phyloP scores from a whole-genome alignment of 2,797 vertebrate species.

The Tiaroga cobitis region DNA sequence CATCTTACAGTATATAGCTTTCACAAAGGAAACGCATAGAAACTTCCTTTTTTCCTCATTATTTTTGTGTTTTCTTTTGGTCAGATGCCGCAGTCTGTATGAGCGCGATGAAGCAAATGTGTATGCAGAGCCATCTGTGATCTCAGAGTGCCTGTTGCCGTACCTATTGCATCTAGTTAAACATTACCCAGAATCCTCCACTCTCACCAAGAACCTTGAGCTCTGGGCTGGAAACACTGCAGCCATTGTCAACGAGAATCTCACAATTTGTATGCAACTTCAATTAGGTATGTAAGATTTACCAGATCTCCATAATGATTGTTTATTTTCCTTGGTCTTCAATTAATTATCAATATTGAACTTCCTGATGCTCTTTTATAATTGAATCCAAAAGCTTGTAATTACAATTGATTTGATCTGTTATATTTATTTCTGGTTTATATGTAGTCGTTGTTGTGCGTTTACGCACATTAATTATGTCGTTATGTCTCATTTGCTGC shows the following conservation, averaged over 20 bases:
- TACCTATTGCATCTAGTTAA: constrained; percentile 78
- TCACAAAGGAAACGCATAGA: too few species aligned
- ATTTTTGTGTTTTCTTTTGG: constrained; percentile 23
- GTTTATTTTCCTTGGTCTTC: constrained; percentile 4
- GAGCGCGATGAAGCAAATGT: constrained; percentile 88
- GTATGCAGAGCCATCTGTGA: constrained; percentile 83
- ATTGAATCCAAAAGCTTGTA: not conserved
- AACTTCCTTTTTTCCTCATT: not conserved
- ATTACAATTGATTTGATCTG: not conserved
- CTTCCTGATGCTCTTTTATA: not conserved
- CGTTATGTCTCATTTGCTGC: constrained; percentile 25
- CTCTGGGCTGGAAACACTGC: constrained; percentile 73
- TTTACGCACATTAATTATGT: not conserved
- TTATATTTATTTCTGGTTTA: not conserved
- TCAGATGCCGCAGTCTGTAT: constrained; percentile 81
- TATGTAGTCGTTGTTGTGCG: not conserved
- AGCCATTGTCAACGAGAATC: constrained; percentile 63
- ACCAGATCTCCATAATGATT: not conserved
- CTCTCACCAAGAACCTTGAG: constrained; percentile 61
- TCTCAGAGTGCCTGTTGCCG: constrained; percentile 78
- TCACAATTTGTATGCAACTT: constrained; percentile 72
- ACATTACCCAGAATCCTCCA: constrained; percentile 64
- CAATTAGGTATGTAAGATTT: constrained; percentile 72
- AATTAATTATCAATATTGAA: not conserved
- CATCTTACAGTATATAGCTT: not conserved